A percentile compares a stretch with the other conserved stretches of the same genome.
Conservation (phyloP, 2,113 vertebrate species). For the Aegithalos caudatus region DNA sequence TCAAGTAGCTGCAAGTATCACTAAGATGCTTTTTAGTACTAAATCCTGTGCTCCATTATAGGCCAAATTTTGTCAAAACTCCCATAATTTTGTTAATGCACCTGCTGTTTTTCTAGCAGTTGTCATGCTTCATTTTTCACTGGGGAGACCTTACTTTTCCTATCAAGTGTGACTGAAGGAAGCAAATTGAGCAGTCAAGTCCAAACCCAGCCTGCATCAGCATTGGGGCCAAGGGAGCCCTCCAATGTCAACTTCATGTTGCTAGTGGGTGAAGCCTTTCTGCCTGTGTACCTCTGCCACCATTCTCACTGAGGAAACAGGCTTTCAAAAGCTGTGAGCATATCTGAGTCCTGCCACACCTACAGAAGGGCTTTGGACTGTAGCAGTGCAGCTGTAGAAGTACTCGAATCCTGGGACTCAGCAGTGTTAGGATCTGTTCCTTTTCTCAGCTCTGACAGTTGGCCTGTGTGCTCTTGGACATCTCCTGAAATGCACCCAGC, state of each 20-base stretch:
- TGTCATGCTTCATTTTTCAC: not conserved
- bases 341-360: not conserved
- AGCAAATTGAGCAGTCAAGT: not conserved
- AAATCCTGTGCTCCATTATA: not conserved
- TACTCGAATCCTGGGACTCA: not conserved
- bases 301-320: not conserved
- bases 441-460: not conserved
- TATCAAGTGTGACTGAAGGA: not conserved
- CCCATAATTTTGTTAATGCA: not conserved
- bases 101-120: not conserved
- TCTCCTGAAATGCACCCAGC: not conserved
- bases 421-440: not conserved
- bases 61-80: not conserved
- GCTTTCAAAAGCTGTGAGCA: not conserved
- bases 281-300: not conserved
- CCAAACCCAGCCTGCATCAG: no score
- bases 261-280: not conserved
- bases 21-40: not conserved
- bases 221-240: not conserved
- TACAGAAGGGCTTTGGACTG: not conserved
- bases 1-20: not conserved
- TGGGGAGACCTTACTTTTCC: not conserved
- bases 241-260: fast-evolving
- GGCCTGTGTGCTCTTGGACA: not conserved
- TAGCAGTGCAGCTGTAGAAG: not conserved